Evolutionary conservation across 2,888 invertebrate genomes (phyloP), one percentile per base, ranked within the genome.

Genomic region (Hoplodrina blanda): DNA sequence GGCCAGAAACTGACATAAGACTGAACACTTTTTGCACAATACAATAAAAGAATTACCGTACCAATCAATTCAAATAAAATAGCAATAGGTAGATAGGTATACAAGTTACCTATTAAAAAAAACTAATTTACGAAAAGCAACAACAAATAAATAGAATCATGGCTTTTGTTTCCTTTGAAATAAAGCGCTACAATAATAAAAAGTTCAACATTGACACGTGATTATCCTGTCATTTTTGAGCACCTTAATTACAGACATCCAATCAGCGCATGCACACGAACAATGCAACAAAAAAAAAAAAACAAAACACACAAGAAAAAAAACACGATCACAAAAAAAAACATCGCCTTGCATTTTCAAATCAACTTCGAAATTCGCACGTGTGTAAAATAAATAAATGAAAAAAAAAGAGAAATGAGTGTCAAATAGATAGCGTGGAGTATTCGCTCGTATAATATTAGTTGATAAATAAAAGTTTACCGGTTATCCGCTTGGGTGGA

Each of bases 401-500:
- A 3, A 46, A 6, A 11, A 55, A 46, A 17, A 15, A 30, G 4
- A 25, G 4, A 20, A 55, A 20, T 20, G 5, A 30, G 25, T 53
- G 2, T 20, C 10, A 59, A 72, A 68, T 62, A 68, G 63, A 73
- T 56, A 64, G 62, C 70, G 72, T 63, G n/a, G 55, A 79, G 54
- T 62, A 64, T 49, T 52, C 33, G 25, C 64, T 44, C 10, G 17
- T 76, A 71, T 41, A 73, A 66, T 75, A 81, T 80, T 73, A 80
- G 76, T 73, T 80, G 59, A 66, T 73, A 71, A 81, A 88, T 76
- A 76, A 83, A 88, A 87, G 80, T 85, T 86, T 86, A 86, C 85
- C 89, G 83, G 69, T 70, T 64, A 37, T 46, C 69, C 74, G 81
- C 71, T 67, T 59, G 68, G 78, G 53, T 57, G 56, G 80, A 78